Base-by-base conservation (phyloP, 2,113 vertebrate species). In the Nettapus auritus region DNA sequence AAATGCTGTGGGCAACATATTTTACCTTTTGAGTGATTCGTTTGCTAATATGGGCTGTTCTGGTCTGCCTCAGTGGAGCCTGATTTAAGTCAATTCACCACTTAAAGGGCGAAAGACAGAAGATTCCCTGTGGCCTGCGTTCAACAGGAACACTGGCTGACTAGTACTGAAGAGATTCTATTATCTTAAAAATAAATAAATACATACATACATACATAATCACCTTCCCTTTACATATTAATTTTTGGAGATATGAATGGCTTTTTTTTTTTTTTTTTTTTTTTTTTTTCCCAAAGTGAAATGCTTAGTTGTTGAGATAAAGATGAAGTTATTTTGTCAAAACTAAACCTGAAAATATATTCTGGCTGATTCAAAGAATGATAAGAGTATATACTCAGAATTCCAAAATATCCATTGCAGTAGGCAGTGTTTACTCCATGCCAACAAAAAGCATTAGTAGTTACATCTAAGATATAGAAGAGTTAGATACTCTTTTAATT, bases 341-440 rank as follows among this genome's bases (percentile, higher is more conserved):
- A 96, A 88, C 55, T 25, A 83, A 86, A 64, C 0, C 44, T 1
- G 44, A 88, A 90, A 83, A 62, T 80, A 59, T 82, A 53, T 94
- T 91, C 56, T 88, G 50, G 18, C 55, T 96, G 94, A 93, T 75
- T 94, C 90, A 88, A 88, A 3, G 4, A 86, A 90, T 74, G 21
- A 94, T 66, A 91, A 76, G 88, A 90, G 59, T 64, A 94, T 52
- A 57, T 86, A 88, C 23, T 90, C 60, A 70, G 46, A 34, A 78
- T 83, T 90, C 68, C 70, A 92, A 92, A 97, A 94, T 90, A 88
- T 77, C 55, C n/a, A 9, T 67, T 81, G 80, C 76, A 78, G 76
- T 95, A 88, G 76, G 73, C 86, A 92, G 68, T 38, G 68, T n/a
- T 88, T 94, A 74, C 55, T 88, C 69, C 46, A 70, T 2, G n/a